Conservation (phyloP, 2,888 invertebrate genomes). For the Acronicta aceris region DNA sequence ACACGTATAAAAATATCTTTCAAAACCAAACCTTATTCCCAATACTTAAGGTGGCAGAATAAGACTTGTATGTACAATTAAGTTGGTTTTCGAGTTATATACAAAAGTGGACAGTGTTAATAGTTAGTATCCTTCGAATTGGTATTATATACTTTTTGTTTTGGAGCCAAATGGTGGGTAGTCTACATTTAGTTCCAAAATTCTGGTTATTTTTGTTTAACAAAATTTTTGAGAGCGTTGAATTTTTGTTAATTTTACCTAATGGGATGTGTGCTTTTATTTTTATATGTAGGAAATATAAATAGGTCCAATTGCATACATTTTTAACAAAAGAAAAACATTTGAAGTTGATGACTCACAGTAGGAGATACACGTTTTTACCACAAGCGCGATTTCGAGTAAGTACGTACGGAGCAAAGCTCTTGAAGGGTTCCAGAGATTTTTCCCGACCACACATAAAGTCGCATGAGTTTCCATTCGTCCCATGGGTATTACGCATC, state of each 20-base stretch:
- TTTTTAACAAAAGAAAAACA: no score
- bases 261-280: slow-evolving; percentile 19
- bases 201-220: slow-evolving; percentile 37
- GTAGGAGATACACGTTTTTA: no score
- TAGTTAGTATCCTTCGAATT: slow-evolving; percentile 78
- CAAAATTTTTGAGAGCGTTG: slow-evolving; percentile 34
- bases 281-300: slow-evolving; percentile 2
- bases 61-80: slow-evolving; percentile 11
- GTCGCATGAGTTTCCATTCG: no score
- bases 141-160: slow-evolving; percentile 79
- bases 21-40: slow-evolving; percentile 25
- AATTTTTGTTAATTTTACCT: slow-evolving; percentile 47
- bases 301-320: no score
- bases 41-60: neutral
- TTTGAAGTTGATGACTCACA: no score
- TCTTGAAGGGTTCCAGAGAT: no score
- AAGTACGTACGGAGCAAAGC: no score
- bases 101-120: slow-evolving; percentile 80
- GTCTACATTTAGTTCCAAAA: slow-evolving; percentile 49
- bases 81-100: slow-evolving; percentile 64
- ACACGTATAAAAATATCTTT: slow-evolving; percentile 10
- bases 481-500: no score
- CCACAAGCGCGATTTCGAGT: no score
- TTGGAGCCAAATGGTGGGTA: slow-evolving; percentile 73
- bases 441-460: no score